Percentiles rank a stretch among this genome's conserved stretches.
These are phyloP conservation scores for Oreochromis niloticus DNA, from an alignment of 2,113 vertebrate species.

Conservation along the genomic window DNA sequence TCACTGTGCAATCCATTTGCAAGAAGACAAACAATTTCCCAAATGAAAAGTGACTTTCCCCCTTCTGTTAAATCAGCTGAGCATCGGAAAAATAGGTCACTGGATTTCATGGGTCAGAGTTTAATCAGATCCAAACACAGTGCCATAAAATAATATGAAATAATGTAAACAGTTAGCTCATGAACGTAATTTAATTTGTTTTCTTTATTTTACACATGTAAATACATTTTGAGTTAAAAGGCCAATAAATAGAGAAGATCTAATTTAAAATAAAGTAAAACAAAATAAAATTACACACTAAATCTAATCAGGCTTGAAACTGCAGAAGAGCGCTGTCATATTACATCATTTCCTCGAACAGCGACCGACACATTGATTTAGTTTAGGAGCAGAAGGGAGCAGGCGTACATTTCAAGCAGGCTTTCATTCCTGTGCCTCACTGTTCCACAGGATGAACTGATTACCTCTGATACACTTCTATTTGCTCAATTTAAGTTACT, in stretches of 20 bases:
- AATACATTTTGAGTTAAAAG: too few relatives aligned
- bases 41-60: background rate
- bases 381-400: background rate
- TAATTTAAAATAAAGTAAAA: background rate
- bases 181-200: background rate
- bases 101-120: background rate
- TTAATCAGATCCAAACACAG: background rate
- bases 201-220: background rate
- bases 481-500: background rate
- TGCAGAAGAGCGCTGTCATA: background rate
- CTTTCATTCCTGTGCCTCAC: background rate
- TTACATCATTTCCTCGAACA: background rate
- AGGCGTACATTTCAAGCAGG: background rate
- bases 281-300: background rate
- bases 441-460: background rate
- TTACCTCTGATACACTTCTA: background rate
- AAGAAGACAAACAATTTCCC: background rate
- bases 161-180: background rate
- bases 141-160: background rate
- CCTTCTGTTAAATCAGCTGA: background rate
- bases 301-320: background rate
- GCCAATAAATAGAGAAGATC: too few relatives aligned
- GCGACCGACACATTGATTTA: background rate
- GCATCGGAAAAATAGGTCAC: fast-evolving
- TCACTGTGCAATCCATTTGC: background rate